phyloP scores from a whole-genome alignment of 2,113 vertebrate species.

The Riparia riparia region DNA sequence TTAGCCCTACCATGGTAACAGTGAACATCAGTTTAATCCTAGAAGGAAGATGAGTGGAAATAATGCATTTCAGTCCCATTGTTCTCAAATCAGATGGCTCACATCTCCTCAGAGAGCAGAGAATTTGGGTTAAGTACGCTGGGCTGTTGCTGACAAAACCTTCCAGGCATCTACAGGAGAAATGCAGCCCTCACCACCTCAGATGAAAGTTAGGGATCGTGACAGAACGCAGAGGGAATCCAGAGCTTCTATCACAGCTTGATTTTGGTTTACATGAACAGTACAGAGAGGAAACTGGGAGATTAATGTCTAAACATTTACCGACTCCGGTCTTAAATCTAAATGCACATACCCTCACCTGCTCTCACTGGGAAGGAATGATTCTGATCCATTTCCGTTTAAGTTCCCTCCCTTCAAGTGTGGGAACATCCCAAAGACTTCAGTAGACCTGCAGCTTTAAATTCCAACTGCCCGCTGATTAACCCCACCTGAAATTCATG shows the following conservation, averaged over 20 bases:
- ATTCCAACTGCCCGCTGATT: not conserved
- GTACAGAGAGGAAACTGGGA: not conserved
- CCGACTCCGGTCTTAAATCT: not conserved
- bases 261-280: not conserved
- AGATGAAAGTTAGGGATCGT: not conserved
- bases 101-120: not conserved
- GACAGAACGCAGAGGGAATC: not conserved
- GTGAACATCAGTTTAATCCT: constrained; percentile 13
- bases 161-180: not conserved
- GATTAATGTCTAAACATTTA: not conserved
- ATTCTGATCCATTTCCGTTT: not conserved
- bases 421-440: not conserved
- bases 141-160: not conserved
- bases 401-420: not conserved
- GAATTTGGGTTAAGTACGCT: constrained; percentile 20
- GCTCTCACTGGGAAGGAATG: not conserved
- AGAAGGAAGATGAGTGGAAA: constrained; percentile 21
- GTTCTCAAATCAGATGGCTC: not conserved
- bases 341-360: rapidly evolving
- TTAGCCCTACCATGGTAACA: constrained; percentile 5
- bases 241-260: not conserved
- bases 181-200: not conserved
- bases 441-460: not conserved
- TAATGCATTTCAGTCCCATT: not conserved
- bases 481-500: constrained; percentile 39